phyloP scores from a whole-genome alignment of 1,140 invertebrate species.

The Drosophila murphyi region DNA sequence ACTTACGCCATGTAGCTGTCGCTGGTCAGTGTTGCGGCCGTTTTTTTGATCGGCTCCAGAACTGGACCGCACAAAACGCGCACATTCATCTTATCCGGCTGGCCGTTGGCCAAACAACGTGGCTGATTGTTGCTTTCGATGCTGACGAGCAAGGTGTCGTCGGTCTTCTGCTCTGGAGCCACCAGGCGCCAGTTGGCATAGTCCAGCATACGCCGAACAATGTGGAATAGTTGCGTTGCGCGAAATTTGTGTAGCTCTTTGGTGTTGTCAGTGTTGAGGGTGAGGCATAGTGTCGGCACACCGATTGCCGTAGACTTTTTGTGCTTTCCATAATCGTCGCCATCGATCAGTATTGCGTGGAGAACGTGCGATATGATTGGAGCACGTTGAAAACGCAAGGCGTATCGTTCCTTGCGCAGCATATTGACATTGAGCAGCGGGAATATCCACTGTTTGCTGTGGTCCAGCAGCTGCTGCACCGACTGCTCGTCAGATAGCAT shows the following conservation, averaged over 20 bases:
- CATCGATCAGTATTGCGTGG: slow-evolving; percentile 9
- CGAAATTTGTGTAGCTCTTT: slow-evolving; percentile 57
- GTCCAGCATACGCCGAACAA: slow-evolving; percentile 43
- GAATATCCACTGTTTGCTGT: slow-evolving; percentile 41
- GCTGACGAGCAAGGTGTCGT: slow-evolving; percentile 33
- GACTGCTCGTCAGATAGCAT: slow-evolving; percentile 28
- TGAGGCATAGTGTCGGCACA: slow-evolving; percentile 19
- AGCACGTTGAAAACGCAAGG: slow-evolving; percentile 45
- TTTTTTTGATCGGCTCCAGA: slow-evolving; percentile 51
- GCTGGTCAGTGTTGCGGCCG: slow-evolving; percentile 16
- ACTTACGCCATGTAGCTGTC: slow-evolving; percentile 56
- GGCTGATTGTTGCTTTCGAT: slow-evolving; percentile 37
- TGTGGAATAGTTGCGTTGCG: slow-evolving; percentile 34
- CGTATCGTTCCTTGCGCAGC: slow-evolving; percentile 40
- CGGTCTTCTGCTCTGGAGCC: background rate
- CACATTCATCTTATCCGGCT: background rate
- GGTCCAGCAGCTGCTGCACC: slow-evolving; percentile 26
- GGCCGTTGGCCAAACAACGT: background rate
- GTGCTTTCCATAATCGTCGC: slow-evolving; percentile 32
- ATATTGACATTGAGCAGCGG: slow-evolving; percentile 15
- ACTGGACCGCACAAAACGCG: slow-evolving; percentile 51
- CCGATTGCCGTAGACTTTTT: background rate
- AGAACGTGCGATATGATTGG: slow-evolving; percentile 50
- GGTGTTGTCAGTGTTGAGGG: background rate
- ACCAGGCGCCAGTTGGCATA: slow-evolving; percentile 55